Evolutionary conservation across 1,140 invertebrate species (phyloP).

Genomic region (Coptotermes formosanus): DNA sequence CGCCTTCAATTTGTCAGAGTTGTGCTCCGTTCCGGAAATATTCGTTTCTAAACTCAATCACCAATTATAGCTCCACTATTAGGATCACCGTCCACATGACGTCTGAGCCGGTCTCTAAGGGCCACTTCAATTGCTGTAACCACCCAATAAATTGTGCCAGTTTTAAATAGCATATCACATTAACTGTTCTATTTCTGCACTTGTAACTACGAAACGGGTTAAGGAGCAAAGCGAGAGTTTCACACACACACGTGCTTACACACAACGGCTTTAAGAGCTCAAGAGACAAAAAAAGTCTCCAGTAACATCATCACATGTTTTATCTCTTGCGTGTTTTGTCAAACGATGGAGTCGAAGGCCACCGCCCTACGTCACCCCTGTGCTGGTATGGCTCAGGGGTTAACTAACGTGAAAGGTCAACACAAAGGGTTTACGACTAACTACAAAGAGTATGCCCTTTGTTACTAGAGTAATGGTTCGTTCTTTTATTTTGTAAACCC

Average conservation of each 20-base stretch:
- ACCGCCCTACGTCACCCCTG: neutral
- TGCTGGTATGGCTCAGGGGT: neutral
- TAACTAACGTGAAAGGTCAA: slow-evolving; percentile 16
- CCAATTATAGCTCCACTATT: too few species aligned
- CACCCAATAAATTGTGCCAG: too few species aligned
- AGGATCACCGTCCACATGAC: too few species aligned
- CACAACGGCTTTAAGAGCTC: neutral
- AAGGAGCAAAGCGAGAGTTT: neutral
- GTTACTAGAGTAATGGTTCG: neutral
- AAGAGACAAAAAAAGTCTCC: neutral
- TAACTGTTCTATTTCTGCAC: neutral
- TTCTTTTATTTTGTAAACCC: slow-evolving; percentile 8
- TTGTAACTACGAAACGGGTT: neutral
- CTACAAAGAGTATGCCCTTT: slow-evolving; percentile 4
- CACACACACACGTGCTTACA: slow-evolving; percentile 4
- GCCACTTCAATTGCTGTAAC: too few species aligned
- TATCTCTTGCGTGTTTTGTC: neutral
- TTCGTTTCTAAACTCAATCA: too few species aligned
- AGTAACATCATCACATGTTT: neutral
- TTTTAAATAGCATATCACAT: too few species aligned
- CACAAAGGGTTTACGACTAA: neutral
- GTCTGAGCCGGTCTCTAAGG: too few species aligned
- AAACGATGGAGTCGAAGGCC: neutral
- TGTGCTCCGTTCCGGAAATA: too few species aligned
- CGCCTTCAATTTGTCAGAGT: too few species aligned